phyloP scores from a whole-genome alignment of 1,140 invertebrate genomes.

The Thaumatotibia leucotreta region DNA sequence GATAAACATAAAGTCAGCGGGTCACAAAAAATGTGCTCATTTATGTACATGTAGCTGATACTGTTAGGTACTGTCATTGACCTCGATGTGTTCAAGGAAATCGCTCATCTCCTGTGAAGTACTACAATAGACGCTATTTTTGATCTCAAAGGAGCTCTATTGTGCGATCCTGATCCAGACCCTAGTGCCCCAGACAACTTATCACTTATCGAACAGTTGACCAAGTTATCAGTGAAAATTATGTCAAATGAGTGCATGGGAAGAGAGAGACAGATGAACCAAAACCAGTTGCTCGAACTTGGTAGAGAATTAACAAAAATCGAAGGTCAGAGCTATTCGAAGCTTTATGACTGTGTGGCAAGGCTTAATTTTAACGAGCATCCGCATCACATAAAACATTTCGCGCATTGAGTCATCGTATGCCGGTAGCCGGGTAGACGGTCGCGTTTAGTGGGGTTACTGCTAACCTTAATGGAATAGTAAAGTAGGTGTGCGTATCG shows the following conservation, averaged over 20 bases:
- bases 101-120: conserved; percentile 53
- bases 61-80: conserved; percentile 44
- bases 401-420: conserved; percentile 32
- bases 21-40: background rate
- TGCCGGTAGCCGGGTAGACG: conserved; percentile 55
- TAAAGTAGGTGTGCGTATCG: conserved; percentile 52
- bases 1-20: background rate
- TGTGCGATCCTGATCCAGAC: background rate
- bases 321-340: background rate
- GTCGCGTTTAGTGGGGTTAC: conserved; percentile 45
- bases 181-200: background rate
- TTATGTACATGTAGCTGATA: background rate
- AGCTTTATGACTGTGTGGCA: background rate
- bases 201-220: conserved; percentile 3
- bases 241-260: conserved; percentile 49
- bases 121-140: background rate
- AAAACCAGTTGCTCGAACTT: conserved; percentile 70
- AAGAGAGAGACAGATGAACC: conserved; percentile 40
- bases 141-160: conserved; percentile 5
- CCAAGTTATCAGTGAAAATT: conserved; percentile 28
- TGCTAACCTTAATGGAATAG: conserved; percentile 57
- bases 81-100: conserved; percentile 44
- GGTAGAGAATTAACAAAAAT: conserved; percentile 54
- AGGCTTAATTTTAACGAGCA: conserved; percentile 16
- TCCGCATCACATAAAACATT: conserved; percentile 36